Conservation (phyloP, 2,113 vertebrate species). For the Camelus dromedarius region DNA sequence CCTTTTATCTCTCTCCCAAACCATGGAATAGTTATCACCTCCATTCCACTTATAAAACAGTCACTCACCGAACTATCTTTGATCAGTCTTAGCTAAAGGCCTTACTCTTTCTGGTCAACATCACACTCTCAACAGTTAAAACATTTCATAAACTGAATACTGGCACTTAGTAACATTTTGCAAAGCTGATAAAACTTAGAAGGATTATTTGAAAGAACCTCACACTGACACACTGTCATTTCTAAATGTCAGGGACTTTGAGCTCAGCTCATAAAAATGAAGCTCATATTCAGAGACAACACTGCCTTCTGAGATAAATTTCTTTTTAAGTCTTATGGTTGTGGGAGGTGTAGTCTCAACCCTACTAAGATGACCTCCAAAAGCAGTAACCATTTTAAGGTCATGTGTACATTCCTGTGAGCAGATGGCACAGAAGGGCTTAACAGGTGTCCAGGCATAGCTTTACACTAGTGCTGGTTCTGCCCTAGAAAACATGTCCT, state of each 20-base stretch:
- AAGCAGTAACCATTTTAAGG: conserved; percentile 63
- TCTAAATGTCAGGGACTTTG: conserved; percentile 81
- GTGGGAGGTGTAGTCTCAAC: neutral
- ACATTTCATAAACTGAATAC: conserved; percentile 68
- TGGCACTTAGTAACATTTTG: conserved; percentile 75
- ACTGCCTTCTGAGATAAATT: conserved; percentile 69
- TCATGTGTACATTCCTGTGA: conserved; percentile 53
- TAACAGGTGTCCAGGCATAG: conserved; percentile 59
- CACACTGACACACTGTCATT: conserved; percentile 78
- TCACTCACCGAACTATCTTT: neutral
- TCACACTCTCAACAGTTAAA: conserved; percentile 66
- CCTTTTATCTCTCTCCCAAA: neutral
- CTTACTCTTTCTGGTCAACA: neutral
- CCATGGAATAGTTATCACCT: neutral
- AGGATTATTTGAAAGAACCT: conserved; percentile 74
- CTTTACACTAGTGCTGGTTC: conserved; percentile 55
- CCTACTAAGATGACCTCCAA: conserved; percentile 58
- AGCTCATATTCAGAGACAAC: conserved; percentile 65
- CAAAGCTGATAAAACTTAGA: conserved; percentile 76
- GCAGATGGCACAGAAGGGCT: conserved; percentile 48
- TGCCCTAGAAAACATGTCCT: conserved; percentile 48
- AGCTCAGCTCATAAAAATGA: conserved; percentile 77
- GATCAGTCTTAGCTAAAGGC: neutral
- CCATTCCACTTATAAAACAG: neutral
- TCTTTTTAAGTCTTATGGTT: conserved; percentile 70